phyloP scores from a whole-genome alignment of 30 jellyfish, hydroid and myxozoan genomes.

The Hydractinia echinata region DNA sequence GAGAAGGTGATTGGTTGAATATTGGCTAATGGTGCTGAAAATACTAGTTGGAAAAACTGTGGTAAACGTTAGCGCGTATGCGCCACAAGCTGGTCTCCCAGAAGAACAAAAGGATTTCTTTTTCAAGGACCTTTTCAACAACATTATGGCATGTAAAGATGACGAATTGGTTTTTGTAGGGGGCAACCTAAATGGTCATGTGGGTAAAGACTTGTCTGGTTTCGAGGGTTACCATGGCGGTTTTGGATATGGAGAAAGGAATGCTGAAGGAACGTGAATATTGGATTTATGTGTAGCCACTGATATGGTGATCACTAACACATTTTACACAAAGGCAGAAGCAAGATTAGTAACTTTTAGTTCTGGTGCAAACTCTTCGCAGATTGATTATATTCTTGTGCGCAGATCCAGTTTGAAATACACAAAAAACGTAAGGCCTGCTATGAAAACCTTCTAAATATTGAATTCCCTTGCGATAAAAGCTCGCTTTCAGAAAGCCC shows the following conservation, averaged over 20 bases:
- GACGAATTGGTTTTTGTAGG: not conserved
- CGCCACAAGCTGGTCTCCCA: not conserved
- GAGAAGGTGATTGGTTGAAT: too few relatives aligned
- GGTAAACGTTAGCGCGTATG: conserved; percentile 10
- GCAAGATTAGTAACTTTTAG: too few relatives aligned
- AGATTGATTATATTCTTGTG: too few relatives aligned
- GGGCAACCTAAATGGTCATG: not conserved
- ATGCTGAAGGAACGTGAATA: too few relatives aligned
- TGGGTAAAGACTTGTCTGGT: not conserved
- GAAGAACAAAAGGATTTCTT: not conserved
- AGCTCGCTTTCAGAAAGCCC: conserved; percentile 2
- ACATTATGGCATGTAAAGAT: conserved; percentile 1
- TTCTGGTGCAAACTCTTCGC: not conserved
- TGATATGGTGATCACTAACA: too few relatives aligned
- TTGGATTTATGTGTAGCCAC: too few relatives aligned
- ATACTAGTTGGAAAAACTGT: conserved; percentile 5
- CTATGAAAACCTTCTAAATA: not conserved
- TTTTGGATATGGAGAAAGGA: not conserved
- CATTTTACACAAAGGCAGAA: too few relatives aligned
- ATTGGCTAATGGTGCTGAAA: conserved; percentile 9
- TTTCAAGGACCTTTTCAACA: not conserved
- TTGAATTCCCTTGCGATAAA: not conserved
- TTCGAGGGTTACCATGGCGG: conserved; percentile 6
- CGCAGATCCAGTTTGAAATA: not conserved
- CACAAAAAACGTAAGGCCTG: not conserved